phyloP scores from a whole-genome alignment of 2,113 vertebrate species.

The Galemys pyrenaicus region DNA sequence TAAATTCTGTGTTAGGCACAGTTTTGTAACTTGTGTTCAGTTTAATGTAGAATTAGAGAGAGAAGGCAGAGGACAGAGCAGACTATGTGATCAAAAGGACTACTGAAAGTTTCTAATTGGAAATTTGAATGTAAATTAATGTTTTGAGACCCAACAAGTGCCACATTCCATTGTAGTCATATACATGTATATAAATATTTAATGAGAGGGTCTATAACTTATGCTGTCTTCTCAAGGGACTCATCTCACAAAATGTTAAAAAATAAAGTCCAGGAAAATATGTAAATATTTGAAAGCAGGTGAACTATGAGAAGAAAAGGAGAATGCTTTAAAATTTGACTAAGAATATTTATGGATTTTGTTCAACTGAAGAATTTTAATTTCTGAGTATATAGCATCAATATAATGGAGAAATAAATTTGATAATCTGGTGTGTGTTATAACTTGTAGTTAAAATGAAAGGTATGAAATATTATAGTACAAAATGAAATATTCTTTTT shows the following conservation, averaged over 20 bases:
- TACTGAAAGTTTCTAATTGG: not conserved
- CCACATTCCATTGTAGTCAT: not conserved
- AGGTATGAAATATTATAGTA: not conserved
- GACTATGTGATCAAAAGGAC: not conserved
- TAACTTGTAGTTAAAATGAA: not conserved
- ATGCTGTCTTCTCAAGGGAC: not conserved
- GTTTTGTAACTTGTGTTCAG: not conserved
- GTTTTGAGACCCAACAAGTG: not conserved
- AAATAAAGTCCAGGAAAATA: slow-evolving; percentile 4
- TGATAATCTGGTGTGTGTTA: not conserved
- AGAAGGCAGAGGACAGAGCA: rapidly evolving
- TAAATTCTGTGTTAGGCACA: not conserved
- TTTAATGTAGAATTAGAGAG: not conserved
- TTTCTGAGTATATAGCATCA: not conserved
- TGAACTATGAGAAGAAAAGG: not conserved
- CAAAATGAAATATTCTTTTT: not conserved
- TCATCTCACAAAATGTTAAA: not conserved
- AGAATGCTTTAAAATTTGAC: not conserved
- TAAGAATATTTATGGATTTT: not conserved
- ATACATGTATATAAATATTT: not conserved
- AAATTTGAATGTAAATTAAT: not conserved
- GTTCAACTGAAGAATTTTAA: not conserved
- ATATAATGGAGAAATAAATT: not conserved
- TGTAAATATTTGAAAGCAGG: not conserved
- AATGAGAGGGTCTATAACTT: not conserved